Evolutionary conservation across 2,888 invertebrate species (phyloP), one percentile per base, ranked within the genome.

Genomic region (Lasioglossum zephyrum): DNA sequence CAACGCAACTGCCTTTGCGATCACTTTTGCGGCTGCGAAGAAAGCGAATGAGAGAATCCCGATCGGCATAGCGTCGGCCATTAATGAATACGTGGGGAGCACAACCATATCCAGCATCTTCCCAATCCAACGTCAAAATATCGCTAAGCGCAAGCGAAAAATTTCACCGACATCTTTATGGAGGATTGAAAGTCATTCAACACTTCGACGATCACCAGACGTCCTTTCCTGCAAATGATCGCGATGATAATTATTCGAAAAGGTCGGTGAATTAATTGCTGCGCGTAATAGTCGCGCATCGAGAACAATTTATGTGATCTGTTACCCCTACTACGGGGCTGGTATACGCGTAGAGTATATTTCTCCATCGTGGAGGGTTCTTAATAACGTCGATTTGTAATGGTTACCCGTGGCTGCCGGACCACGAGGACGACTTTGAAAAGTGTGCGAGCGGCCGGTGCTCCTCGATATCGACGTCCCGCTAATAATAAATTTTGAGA

Each of bases 371-470:
- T 39, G 18, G 31, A 73, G 36, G 78, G 76, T 75, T 80, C 82
- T 88, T 88, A 87, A 87, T 89, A 88, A 82, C 73, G 63, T 72
- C 84, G 88, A 88, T 88, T 84, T 88, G 81, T 81, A 82, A 83
- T 74, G 81, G 79, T 88, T 88, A 85, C 79, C 36, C 39, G 36
- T 69, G 69, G 39, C 69, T 22, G 39, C 73, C 78, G 74, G 57
- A 31, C 66, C 70, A 2, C 13, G 69, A 72, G 31, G 60, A 41
- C 36, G 79, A 76, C 70, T 87, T 82, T 63, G 80, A 84, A 80
- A 79, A 82, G 73, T 76, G 47, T 73, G 80, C 78, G 79, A 82
- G 60, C 83, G 81, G 11, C 36, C 69, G 39, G 36, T 22, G 36
- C 39, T 66, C 75, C 79, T 31, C 77, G 69, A 84, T 88, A 79